Conservation (phyloP, 2,113 vertebrate species). For the Cnemophilus loriae region DNA sequence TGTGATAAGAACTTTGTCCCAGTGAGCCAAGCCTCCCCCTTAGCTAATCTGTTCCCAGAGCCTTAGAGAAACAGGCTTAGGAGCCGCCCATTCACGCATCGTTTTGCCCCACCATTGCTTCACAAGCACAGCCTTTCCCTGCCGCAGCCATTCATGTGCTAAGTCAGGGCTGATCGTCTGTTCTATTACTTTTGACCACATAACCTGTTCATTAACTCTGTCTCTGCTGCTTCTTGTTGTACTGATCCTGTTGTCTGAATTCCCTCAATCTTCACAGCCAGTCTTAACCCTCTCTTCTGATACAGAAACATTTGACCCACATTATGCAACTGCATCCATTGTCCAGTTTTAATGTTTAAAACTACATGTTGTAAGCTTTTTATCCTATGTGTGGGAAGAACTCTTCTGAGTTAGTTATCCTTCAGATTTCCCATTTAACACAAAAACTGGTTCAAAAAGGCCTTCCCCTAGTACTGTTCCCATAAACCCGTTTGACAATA, state of each 20-base stretch:
- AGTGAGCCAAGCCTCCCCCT: neutral
- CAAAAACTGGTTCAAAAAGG: neutral
- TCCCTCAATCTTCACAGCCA: neutral
- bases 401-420: neutral
- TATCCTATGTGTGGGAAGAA: neutral
- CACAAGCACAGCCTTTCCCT: neutral
- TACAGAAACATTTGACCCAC: neutral
- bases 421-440: neutral
- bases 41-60: neutral
- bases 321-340: neutral
- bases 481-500: neutral
- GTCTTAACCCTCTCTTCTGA: neutral
- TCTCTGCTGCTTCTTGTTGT: neutral
- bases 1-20: neutral
- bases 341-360: neutral
- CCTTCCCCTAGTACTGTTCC: neutral
- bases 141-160: neutral
- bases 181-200: neutral
- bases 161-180: neutral
- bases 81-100: accelerated
- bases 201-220: neutral
- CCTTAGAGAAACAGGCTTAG: neutral
- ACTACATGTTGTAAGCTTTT: neutral
- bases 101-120: neutral
- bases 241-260: neutral